Percentiles rank a stretch among this genome's conserved stretches.
Evolutionary conservation across 2,113 vertebrate genomes (phyloP).

Genomic region (Hippolais icterina): DNA sequence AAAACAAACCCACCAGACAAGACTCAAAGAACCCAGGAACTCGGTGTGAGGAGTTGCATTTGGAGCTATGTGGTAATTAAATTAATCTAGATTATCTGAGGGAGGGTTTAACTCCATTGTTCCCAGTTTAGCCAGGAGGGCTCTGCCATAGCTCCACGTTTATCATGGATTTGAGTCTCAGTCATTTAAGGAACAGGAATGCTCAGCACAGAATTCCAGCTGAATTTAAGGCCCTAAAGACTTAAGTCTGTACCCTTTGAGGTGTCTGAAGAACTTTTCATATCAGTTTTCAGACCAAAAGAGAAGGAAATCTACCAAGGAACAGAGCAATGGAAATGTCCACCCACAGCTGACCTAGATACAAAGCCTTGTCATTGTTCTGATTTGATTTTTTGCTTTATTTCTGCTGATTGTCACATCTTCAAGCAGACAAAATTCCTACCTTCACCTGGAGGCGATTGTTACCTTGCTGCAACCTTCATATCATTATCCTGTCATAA

Average conservation of each 20-base stretch:
- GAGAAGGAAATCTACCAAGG: neutral
- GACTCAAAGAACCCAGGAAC: neutral
- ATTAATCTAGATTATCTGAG: neutral
- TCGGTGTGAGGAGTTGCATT: neutral
- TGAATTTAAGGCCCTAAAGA: neutral
- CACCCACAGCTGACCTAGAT: neutral
- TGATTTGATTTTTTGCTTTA: neutral
- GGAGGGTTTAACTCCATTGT: neutral
- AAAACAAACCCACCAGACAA: neutral
- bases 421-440: neutral
- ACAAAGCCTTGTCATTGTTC: neutral
- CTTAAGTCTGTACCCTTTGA: neutral
- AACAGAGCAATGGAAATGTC: neutral
- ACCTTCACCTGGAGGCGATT: neutral
- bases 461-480: neutral
- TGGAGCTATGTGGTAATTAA: neutral
- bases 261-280: neutral
- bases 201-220: neutral
- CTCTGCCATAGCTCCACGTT: neutral
- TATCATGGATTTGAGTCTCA: neutral
- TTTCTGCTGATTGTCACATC: neutral
- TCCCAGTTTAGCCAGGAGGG: neutral
- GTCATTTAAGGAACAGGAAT: neutral
- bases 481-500: accelerated
- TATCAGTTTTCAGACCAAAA: neutral